A percentile compares a stretch with the other conserved stretches of the same genome.
Conservation (phyloP, 1,140 invertebrate genomes). For the Thrips palmi region DNA sequence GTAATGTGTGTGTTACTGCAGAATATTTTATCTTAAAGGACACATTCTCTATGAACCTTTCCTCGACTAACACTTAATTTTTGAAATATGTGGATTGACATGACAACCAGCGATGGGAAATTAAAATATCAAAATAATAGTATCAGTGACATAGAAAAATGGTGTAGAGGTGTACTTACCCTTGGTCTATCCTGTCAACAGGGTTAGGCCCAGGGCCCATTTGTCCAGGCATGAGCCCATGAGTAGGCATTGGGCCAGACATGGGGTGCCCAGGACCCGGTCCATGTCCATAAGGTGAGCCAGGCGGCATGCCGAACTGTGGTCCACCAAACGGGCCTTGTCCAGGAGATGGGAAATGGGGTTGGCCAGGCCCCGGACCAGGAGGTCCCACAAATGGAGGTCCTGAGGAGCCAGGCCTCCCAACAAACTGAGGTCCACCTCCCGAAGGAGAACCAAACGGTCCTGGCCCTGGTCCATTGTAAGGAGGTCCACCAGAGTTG, state of each 20-base stretch:
- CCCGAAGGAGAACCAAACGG: constrained; percentile 45
- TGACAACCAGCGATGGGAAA: not conserved
- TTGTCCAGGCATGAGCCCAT: constrained; percentile 27
- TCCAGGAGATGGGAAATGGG: constrained; percentile 42
- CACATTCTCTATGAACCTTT: no score
- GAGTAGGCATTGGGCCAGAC: constrained; percentile 18
- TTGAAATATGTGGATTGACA: no score
- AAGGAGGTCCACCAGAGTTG: constrained; percentile 37
- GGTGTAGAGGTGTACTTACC: constrained; percentile 29
- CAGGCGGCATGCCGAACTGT: constrained; percentile 47
- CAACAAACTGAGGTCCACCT: constrained; percentile 38
- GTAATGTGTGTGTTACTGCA: no score
- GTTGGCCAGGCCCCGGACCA: constrained; percentile 35
- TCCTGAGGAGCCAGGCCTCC: constrained; percentile 44
- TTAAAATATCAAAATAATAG: constrained; percentile 3
- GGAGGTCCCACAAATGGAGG: constrained; percentile 40
- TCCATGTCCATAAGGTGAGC: constrained; percentile 42
- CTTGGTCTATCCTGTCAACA: constrained; percentile 50
- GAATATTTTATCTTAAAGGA: no score
- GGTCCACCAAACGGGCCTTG: constrained; percentile 36
- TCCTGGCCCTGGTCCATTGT: constrained; percentile 39
- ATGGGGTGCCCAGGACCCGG: constrained; percentile 38
- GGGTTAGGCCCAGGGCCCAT: constrained; percentile 47
- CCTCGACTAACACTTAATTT: no score
- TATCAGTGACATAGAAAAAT: not conserved